Percentiles rank a stretch among this genome's conserved stretches.
phyloP scores from a whole-genome alignment of 2,797 vertebrate genomes.

The Martes flavigula region DNA sequence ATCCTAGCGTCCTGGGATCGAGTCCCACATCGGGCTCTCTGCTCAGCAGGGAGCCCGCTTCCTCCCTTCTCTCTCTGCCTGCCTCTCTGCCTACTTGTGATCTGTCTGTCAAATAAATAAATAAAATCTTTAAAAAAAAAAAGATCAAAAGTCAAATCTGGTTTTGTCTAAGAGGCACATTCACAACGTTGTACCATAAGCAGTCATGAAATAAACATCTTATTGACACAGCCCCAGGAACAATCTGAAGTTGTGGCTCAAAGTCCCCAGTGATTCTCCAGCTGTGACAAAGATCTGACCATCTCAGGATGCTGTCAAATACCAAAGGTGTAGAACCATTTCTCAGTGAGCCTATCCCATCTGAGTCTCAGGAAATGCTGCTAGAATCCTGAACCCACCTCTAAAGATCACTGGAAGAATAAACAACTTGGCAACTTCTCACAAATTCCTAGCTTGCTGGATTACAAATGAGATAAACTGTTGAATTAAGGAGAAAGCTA shows the following conservation, averaged over 20 bases:
- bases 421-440: slow-evolving; percentile 5
- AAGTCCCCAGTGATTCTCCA: neutral
- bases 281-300: neutral
- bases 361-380: neutral
- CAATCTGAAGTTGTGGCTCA: neutral
- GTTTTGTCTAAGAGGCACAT: neutral
- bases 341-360: neutral
- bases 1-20: no score
- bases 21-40: no score
- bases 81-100: no score
- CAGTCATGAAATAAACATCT: neutral
- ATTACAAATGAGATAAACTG: neutral
- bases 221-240: neutral
- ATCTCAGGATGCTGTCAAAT: neutral
- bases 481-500: slow-evolving; percentile 9
- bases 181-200: neutral
- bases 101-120: no score
- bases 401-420: slow-evolving; percentile 14
- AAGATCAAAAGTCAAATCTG: neutral
- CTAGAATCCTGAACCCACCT: neutral
- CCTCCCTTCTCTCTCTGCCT: no score
- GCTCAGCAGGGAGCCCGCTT: no score
- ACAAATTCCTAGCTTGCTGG: neutral
- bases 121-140: neutral
- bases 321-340: neutral